These are phyloP conservation scores for Siderastrea siderea DNA, from an alignment of 92 coral and sea anemone species.

Conservation along the genomic window DNA sequence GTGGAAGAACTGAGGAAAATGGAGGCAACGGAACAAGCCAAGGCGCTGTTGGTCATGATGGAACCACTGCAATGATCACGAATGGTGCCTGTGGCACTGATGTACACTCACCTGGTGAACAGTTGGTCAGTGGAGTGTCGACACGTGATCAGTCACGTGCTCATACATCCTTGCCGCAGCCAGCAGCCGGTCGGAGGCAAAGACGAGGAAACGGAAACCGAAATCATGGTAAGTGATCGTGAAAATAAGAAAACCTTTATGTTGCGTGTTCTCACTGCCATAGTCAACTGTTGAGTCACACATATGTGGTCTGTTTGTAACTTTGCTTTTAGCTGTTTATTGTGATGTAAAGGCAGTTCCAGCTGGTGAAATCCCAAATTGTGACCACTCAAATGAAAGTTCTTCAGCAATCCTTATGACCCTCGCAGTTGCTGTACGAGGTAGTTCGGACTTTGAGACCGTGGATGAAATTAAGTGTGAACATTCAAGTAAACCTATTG, in stretches of 20 bases:
- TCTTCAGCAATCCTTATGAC: too few relatives aligned
- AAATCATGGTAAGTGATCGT: neutral
- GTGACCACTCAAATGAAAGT: too few relatives aligned
- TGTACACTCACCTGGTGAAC: neutral
- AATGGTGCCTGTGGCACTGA: neutral
- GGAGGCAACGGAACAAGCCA: neutral
- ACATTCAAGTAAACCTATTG: too few relatives aligned
- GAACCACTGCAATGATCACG: neutral
- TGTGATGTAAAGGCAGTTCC: too few relatives aligned
- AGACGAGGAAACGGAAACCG: constrained; percentile 24
- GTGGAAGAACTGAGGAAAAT: neutral
- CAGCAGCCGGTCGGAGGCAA: neutral
- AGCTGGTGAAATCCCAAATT: neutral
- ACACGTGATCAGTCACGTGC: constrained; percentile 21
- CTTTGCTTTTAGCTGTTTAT: too few relatives aligned
- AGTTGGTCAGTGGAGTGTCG: neutral
- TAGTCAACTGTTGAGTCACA: too few relatives aligned
- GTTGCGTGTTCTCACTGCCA: neutral
- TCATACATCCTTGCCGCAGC: neutral
- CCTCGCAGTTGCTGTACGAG: neutral
- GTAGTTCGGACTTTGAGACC: too few relatives aligned
- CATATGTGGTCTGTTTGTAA: too few relatives aligned
- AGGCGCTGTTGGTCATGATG: constrained; percentile 1
- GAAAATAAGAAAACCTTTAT: neutral
- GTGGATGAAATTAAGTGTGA: too few relatives aligned